Evolutionary conservation across 2,888 invertebrate species (phyloP), one percentile per base, ranked within the genome.

Genomic region (Frankliniella fusca): DNA sequence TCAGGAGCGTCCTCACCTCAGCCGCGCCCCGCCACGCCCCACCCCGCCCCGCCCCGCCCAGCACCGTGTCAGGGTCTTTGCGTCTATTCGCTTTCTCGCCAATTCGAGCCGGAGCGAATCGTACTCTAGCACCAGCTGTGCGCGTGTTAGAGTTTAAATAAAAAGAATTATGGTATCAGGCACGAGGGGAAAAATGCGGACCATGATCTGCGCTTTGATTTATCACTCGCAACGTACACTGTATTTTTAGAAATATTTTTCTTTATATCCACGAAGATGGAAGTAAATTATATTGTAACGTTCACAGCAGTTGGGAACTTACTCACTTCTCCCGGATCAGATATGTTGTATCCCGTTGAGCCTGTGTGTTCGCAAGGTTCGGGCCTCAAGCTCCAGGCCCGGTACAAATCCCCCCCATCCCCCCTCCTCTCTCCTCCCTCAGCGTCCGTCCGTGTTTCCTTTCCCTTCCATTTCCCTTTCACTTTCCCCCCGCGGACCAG

Each of bases 51-150:
- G 20, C 1, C 18, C 61, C 61, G 61, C 18, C 12, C 18, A 27
- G 70, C 8, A 11, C 27, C 70, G 27, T 76, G 70, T 76, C 70
- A 76, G n/a, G 70, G 70, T 27, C 70, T 12, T 23, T 12, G 23
- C 70, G 70, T 23, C 54, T 54, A 20, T 54, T 54, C 70, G 70
- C 70, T 76, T 76, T 76, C 70, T 76, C 70, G 70, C 70, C 23
- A 76, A 76, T 76, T 76, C 23, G 70, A 76, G 70, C 70, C 70
- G n/a, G 61, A 61, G n/a, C 61, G 61, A 61, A 61, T 61, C 20
- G n/a, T 5, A 38, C 12, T 61, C 61, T 61, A 61, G 20, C 61
- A n/a, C 15, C 54, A 12, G n/a, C 61, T 20, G 61, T n/a, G 61
- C 18, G n/a, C n/a, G n/a, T n/a, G n/a, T n/a, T 61, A 15, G 61